Percentiles rank a stretch among this genome's conserved stretches.
Evolutionary conservation across 2,113 vertebrate species (phyloP).

Genomic region (Nothocercus julius): DNA sequence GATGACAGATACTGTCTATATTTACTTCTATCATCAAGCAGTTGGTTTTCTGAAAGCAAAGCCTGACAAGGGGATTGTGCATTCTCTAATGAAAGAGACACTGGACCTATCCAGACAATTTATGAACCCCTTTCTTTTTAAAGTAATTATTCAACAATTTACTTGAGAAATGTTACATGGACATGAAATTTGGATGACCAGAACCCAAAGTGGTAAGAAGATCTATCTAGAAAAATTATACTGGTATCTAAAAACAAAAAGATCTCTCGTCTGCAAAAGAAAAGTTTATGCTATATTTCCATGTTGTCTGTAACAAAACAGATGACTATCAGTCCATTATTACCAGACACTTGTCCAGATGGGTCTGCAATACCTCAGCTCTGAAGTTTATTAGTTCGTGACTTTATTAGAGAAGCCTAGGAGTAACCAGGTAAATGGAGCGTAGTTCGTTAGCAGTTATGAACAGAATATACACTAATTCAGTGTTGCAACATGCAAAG

Average conservation of each 20-base stretch:
- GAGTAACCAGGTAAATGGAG: constrained; percentile 59
- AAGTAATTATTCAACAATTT: background rate
- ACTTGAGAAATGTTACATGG: background rate
- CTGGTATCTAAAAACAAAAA: background rate
- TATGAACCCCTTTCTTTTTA: background rate
- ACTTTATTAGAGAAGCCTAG: constrained; percentile 45
- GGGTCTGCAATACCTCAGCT: constrained; percentile 49
- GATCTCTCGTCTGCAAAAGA: background rate
- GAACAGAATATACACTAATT: constrained; percentile 54
- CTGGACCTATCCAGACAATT: background rate
- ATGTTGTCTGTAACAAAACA: background rate
- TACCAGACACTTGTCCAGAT: constrained; percentile 59
- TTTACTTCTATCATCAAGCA: constrained; percentile 18
- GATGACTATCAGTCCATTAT: constrained; percentile 36
- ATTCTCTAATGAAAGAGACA: background rate
- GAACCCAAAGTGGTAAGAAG: background rate
- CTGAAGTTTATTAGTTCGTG: constrained; percentile 62
- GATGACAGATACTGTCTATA: background rate
- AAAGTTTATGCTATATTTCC: background rate
- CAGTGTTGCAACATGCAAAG: constrained; percentile 54
- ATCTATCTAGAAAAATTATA: background rate
- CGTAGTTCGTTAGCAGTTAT: constrained; percentile 58
- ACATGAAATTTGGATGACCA: accelerated
- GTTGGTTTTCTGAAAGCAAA: background rate
- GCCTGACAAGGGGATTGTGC: background rate